Evolutionary conservation across 1,140 invertebrate genomes (phyloP).

Genomic region (Leptinotarsa defecta): DNA sequence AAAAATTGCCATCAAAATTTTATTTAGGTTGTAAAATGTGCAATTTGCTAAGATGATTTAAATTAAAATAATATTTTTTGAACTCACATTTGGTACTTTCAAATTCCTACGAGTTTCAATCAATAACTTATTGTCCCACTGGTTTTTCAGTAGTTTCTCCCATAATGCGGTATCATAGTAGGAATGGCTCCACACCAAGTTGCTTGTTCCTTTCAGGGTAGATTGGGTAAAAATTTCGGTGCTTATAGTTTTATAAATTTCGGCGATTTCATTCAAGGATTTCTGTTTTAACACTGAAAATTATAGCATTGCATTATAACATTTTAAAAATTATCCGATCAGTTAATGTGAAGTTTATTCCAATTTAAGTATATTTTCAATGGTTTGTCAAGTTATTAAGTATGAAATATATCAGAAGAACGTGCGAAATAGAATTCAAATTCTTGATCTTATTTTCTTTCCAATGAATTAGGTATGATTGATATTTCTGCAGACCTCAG

Average conservation of each 20-base stretch:
- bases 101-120: slow-evolving; percentile 68
- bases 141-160: slow-evolving; percentile 78
- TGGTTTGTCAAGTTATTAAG: too few species aligned
- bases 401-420: too few species aligned
- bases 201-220: slow-evolving; percentile 73
- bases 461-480: too few species aligned
- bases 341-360: too few species aligned
- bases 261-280: slow-evolving; percentile 34
- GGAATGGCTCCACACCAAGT: slow-evolving; percentile 82
- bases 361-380: too few species aligned
- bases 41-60: background rate
- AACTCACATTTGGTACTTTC: slow-evolving; percentile 68
- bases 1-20: too few species aligned
- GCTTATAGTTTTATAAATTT: slow-evolving; percentile 61
- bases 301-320: background rate
- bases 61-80: background rate
- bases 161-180: slow-evolving; percentile 89
- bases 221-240: slow-evolving; percentile 74
- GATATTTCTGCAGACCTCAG: too few species aligned
- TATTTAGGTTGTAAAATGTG: too few species aligned
- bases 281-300: slow-evolving; percentile 37
- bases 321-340: too few species aligned
- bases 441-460: too few species aligned
- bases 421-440: too few species aligned
- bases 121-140: slow-evolving; percentile 70